These are phyloP conservation scores for Bibio marci DNA, from an alignment of 2,888 invertebrate species.

Conservation along the genomic window DNA sequence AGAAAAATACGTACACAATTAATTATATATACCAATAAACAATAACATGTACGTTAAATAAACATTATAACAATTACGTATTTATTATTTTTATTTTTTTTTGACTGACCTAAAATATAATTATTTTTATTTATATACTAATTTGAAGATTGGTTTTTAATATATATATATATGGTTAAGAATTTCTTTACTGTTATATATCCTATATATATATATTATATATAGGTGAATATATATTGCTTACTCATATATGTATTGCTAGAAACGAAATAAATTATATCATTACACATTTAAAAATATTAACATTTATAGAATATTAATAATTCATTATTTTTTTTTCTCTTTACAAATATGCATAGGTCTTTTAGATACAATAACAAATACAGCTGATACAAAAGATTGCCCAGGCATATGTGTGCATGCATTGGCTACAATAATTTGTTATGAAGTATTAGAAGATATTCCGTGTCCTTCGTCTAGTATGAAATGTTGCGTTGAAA, in stretches of 20 bases:
- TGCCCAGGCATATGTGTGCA: constrained; percentile 84
- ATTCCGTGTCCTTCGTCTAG: constrained; percentile 61
- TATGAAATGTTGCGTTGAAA: constrained; percentile 74
- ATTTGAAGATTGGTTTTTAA: neutral
- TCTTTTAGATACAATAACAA: constrained; percentile 67
- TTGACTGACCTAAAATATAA: neutral
- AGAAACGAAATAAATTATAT: no score
- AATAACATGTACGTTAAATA: no score
- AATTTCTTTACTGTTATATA: no score
- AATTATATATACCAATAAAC: no score
- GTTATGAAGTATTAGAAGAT: constrained; percentile 69
- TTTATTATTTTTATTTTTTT: neutral
- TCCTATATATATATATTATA: no score
- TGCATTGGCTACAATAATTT: constrained; percentile 67
- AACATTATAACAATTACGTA: no score
- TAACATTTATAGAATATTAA: no score
- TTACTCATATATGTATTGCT: no score
- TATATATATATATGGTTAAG: neutral
- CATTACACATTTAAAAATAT: neutral
- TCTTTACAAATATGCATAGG: constrained; percentile 31
- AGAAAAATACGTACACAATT: no score
- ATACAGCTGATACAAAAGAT: constrained; percentile 67
- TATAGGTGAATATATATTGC: no score
- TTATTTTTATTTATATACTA: neutral
- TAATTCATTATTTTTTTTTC: no score